Base-by-base conservation (phyloP, 2,113 vertebrate species). In the Tachysurus fulvidraco region DNA sequence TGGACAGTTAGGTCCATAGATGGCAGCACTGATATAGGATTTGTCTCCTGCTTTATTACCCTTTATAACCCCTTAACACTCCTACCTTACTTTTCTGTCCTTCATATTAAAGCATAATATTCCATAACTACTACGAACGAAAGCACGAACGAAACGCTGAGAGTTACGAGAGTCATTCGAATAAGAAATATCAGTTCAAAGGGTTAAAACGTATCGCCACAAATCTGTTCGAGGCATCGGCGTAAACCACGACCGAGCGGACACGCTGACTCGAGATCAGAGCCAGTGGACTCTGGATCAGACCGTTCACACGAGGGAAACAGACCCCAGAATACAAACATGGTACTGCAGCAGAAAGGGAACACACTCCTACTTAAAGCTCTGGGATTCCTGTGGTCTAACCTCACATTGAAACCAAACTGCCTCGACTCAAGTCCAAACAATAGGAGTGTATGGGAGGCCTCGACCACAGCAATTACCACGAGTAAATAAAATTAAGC, bases 11-110 rank as follows among this genome's bases (percentile, higher is more conserved):
- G 91, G 88, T 95, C 95, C 95, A 94, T 92, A 92, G 94, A 93
- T 94, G 95, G 95, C 96, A 96, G 95, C 94, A 95, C 92, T 89
- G 91, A 85, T 81, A 91, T 92, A 88, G 92, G 91, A 91, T 93
- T 89, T 84, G 89, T 87, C 74, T 76, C 41, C 54, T 55, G 60
- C 87, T 90, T 84, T 83, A 80, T 11, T 30, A 69, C 76, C 28
- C 46, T 81, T 25, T 77, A 85, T 12, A 82, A 79, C 78, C 55
- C n/a, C 16, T 12, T 59, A 59, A 11, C 36, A 57, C 9, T 59
- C 3, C 12, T 4, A 30, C 5, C 23, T 77, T 8, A n/a, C 54
- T 79, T 55, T 79, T 17, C 7, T n/a, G 8, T 21, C 9, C 2
- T 25, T 44, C 19, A 23, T 46, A 6, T 52, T 16, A 54, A 54